Evolutionary conservation across 2,113 vertebrate genomes (phyloP).

Genomic region (Cnemophilus loriae): DNA sequence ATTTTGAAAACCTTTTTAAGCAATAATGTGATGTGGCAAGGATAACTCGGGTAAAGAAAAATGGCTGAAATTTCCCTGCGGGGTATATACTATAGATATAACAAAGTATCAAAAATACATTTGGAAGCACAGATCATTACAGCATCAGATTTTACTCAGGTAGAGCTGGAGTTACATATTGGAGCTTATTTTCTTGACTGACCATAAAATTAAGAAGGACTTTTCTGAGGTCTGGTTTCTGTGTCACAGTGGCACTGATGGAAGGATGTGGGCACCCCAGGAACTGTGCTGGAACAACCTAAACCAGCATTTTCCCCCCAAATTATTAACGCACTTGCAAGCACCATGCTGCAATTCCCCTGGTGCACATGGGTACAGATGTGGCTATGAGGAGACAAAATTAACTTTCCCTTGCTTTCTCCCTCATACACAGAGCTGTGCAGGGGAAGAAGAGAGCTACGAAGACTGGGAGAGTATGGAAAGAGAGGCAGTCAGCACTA

Average conservation of each 20-base stretch:
- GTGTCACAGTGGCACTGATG: not conserved
- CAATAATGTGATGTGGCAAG: slow-evolving; percentile 34
- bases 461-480: not conserved
- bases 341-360: not conserved
- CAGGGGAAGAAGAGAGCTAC: not conserved
- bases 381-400: not conserved
- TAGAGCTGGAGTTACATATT: not conserved
- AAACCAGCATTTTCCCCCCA: not conserved
- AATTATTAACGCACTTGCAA: not conserved
- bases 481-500: not conserved
- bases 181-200: not conserved
- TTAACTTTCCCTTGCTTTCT: not conserved
- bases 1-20: slow-evolving; percentile 23
- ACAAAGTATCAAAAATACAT: slow-evolving; percentile 34
- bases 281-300: not conserved
- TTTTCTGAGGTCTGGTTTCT: not conserved
- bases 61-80: slow-evolving; percentile 22
- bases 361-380: not conserved
- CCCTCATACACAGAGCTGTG: not conserved
- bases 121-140: slow-evolving; percentile 35
- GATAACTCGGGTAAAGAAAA: slow-evolving; percentile 44
- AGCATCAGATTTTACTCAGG: not conserved
- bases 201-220: not conserved
- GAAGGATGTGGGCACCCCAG: accelerated
- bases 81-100: not conserved